phyloP scores from a whole-genome alignment of 2,113 vertebrate species.

The Crypturellus undulatus region DNA sequence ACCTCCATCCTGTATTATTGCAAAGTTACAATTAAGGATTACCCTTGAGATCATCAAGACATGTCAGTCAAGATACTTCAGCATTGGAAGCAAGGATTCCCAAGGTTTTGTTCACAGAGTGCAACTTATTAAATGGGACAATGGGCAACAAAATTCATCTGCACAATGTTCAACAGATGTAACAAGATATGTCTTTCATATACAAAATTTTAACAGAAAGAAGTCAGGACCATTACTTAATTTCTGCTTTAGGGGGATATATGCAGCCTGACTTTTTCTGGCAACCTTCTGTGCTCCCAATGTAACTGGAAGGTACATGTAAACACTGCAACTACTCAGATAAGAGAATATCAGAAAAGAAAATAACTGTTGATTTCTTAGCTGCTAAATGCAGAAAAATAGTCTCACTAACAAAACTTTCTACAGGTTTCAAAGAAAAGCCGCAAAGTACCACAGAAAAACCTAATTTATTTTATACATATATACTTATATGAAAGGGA shows the following conservation, averaged over 20 bases:
- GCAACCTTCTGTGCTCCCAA: neutral
- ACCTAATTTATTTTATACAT: neutral
- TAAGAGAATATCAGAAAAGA: neutral
- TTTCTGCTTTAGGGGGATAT: neutral
- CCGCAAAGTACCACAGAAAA: neutral
- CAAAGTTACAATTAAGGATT: slow-evolving; percentile 40
- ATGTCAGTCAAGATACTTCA: slow-evolving; percentile 21
- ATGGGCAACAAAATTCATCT: slow-evolving; percentile 15
- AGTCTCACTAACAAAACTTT: neutral
- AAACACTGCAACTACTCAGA: neutral
- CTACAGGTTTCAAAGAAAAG: slow-evolving; percentile 33
- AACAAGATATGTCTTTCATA: neutral
- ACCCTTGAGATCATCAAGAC: slow-evolving; percentile 57
- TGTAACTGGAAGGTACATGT: neutral
- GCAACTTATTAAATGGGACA: slow-evolving; percentile 39
- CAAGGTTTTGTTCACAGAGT: slow-evolving; percentile 41
- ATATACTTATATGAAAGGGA: neutral
- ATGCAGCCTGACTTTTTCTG: neutral
- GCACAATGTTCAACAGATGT: neutral
- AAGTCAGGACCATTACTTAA: neutral
- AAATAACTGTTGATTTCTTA: slow-evolving; percentile 51
- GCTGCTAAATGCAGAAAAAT: slow-evolving; percentile 8
- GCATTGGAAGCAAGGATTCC: slow-evolving; percentile 11
- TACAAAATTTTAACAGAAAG: neutral
- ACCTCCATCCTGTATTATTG: slow-evolving; percentile 53